Conservation (phyloP, 2,888 invertebrate species). For the Myopa testacea region DNA sequence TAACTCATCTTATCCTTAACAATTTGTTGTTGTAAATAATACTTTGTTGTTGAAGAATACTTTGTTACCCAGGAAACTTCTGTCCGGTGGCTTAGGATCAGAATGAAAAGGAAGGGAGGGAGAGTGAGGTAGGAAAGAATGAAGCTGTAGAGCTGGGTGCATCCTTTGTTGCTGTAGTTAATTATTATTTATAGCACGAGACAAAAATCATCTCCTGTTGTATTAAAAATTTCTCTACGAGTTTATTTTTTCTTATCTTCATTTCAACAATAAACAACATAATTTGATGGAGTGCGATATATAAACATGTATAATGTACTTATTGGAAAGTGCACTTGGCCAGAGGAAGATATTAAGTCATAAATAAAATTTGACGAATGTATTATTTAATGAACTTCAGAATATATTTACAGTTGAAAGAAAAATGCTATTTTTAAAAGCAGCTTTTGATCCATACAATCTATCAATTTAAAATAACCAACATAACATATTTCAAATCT, state of each 20-base stretch:
- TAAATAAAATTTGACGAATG: too few relatives aligned
- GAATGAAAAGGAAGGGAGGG: not conserved
- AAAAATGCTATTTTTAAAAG: too few relatives aligned
- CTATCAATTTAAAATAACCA: too few relatives aligned
- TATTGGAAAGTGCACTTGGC: too few relatives aligned
- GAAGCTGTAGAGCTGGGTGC: not conserved
- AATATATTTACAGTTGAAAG: too few relatives aligned
- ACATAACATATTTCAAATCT: too few relatives aligned
- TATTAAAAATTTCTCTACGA: not conserved
- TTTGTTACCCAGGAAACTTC: not conserved
- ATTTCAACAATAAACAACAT: not conserved
- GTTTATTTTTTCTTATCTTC: not conserved
- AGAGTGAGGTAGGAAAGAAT: not conserved
- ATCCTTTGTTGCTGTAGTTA: slow-evolving; percentile 3
- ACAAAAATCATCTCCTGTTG: slow-evolving; percentile 4
- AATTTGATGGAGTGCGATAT: not conserved
- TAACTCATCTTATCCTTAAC: slow-evolving; percentile 12
- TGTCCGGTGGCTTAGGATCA: not conserved
- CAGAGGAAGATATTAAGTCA: too few relatives aligned
- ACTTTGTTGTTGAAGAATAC: slow-evolving; percentile 6
- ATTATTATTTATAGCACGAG: slow-evolving; percentile 26
- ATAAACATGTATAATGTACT: too few relatives aligned
- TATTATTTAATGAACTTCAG: too few relatives aligned
- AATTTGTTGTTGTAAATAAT: slow-evolving; percentile 11
- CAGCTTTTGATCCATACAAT: too few relatives aligned